Conservation (phyloP, 2,797 vertebrate species). For the Clamator glandarius region DNA sequence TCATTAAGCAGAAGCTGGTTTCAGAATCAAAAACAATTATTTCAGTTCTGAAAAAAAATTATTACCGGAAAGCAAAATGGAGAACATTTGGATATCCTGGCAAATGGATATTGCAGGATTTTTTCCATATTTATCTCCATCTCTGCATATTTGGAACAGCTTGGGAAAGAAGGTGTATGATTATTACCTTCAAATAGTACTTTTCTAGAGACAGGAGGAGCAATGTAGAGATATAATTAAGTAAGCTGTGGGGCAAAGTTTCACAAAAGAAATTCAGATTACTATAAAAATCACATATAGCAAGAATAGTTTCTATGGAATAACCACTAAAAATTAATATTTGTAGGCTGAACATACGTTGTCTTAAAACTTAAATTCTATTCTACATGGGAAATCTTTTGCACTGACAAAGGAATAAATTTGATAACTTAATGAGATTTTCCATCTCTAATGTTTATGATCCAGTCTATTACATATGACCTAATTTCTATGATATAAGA, state of each 20-base stretch:
- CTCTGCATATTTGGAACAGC: background rate
- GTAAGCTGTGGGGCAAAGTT: background rate
- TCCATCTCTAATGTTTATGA: constrained; percentile 46
- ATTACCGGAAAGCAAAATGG: background rate
- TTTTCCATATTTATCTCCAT: background rate
- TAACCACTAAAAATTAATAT: background rate
- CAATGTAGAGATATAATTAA: background rate
- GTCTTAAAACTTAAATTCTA: constrained; percentile 38
- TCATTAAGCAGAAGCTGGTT: background rate
- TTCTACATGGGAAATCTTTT: background rate
- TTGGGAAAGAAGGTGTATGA: background rate
- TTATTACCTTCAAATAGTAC: background rate
- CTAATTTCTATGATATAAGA: constrained; percentile 26
- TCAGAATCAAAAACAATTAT: background rate
- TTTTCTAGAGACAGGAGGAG: background rate
- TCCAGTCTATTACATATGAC: constrained; percentile 43
- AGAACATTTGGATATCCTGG: background rate
- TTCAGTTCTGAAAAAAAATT: background rate
- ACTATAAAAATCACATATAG: background rate
- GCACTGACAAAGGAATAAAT: constrained; percentile 28
- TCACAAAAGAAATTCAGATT: background rate
- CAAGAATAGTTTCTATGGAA: background rate
- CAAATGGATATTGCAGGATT: background rate
- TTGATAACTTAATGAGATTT: constrained; percentile 50
- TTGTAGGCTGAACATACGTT: background rate